These are phyloP conservation scores for Enteromius argenteus DNA, from an alignment of 2,797 vertebrate species.

Conservation along the genomic window DNA sequence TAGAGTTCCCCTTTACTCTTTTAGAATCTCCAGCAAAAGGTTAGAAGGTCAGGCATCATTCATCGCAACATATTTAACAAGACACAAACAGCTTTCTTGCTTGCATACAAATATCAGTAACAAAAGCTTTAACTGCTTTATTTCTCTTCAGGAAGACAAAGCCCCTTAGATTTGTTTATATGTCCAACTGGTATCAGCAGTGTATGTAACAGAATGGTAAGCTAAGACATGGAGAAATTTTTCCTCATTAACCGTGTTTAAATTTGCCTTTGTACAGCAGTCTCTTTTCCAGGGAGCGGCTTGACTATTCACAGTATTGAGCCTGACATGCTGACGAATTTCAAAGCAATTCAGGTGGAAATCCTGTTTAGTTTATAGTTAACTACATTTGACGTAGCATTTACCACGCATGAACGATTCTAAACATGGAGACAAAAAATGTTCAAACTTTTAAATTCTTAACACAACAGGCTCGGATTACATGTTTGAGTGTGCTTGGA, in stretches of 20 bases:
- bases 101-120: constrained; percentile 26
- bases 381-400: constrained; percentile 2
- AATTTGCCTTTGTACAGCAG: constrained; percentile 22
- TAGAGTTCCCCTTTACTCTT: constrained; percentile 62
- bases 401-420: not conserved
- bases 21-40: constrained; percentile 62
- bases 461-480: not conserved
- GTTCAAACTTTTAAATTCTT: constrained; percentile 36
- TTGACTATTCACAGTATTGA: not conserved
- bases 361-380: constrained; percentile 23
- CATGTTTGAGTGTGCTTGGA: constrained; percentile 35
- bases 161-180: constrained; percentile 71
- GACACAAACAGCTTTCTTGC: constrained; percentile 21
- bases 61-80: constrained; percentile 31
- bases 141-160: constrained; percentile 72
- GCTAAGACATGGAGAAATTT: constrained; percentile 14
- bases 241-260: not conserved
- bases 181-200: constrained; percentile 61
- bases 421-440: constrained; percentile 7
- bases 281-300: constrained; percentile 10
- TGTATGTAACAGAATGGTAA: constrained; percentile 8
- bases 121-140: constrained; percentile 62
- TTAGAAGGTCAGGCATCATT: constrained; percentile 69
- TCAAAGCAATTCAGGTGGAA: constrained; percentile 30
- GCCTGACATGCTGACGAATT: not conserved